Evolutionary conservation across 92 coral and sea anemone species (phyloP), one percentile per base, ranked within the genome.

Genomic region (Bergia puertoricense): DNA sequence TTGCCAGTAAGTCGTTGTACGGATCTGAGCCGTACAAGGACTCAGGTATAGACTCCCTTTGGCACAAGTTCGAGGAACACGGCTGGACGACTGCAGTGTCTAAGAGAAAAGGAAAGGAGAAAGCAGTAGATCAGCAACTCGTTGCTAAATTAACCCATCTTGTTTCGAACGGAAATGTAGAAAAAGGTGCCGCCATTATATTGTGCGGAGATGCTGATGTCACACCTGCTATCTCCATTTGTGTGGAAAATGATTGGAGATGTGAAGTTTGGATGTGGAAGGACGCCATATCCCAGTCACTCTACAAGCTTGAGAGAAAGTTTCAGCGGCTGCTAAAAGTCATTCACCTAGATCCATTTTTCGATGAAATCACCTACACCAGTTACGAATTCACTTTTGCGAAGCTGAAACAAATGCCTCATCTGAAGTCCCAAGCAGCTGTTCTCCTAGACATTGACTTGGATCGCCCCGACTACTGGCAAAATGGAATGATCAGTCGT

Each of bases 241-340:
- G 86, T 69, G 22, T 83, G 44, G 14, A 68, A 30, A 13, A 83
- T 3, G 5, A 83, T 6, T 83, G 86, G 86, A 67, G 42, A 57
- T 83, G 86, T 38, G 86, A 83, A 69, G 77, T 83, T 30, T 48
- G 74, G n/a, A 83, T 83, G 86, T 83, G 86, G 86, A 23, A 45
- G 77, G n/a, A n/a, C 3, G 76, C 77, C 6, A 67, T 69, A 40
- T 69, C 86, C 57, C 10, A 11, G 38, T 8, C 59, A 13, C 77
- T 83, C 2, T 11, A 5, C 20, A 4, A 15, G 11, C 59, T 69
- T 68, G 1, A 10, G 16, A 5, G 42, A 0, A 23, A 44, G 9
- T 43, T 6, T 8, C 59, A 59, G 5, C 86, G 45, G 7, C 62
- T 68, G 11, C 65, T 83, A 10, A 44, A 4, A n/a, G 42, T 83